Evolutionary conservation across 2,888 invertebrate genomes (phyloP).

Genomic region (Choreutis nemorana): DNA sequence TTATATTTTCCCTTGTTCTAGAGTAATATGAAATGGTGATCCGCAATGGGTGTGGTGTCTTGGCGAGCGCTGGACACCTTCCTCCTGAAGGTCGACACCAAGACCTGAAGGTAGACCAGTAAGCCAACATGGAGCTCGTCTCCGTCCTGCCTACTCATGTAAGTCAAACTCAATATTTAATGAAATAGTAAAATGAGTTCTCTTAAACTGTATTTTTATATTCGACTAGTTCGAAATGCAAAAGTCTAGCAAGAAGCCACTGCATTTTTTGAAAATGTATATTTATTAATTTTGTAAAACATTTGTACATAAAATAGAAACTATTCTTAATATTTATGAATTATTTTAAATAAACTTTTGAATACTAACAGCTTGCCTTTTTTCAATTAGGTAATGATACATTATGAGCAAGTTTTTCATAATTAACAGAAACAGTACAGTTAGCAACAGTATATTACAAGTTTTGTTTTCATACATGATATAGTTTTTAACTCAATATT

Average conservation of each 20-base stretch:
- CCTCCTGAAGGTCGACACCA: slow-evolving; percentile 46
- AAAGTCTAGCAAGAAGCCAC: background rate
- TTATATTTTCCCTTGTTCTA: too few species aligned
- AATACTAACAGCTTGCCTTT: too few species aligned
- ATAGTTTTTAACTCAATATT: too few species aligned
- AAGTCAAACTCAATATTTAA: slow-evolving; percentile 18
- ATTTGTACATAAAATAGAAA: too few species aligned
- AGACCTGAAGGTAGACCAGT: slow-evolving; percentile 32
- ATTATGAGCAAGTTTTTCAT: too few species aligned
- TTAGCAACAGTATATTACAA: too few species aligned
- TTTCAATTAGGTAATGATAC: too few species aligned
- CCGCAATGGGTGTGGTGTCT: slow-evolving; percentile 47
- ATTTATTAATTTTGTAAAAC: too few species aligned
- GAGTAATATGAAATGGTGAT: slow-evolving; percentile 37
- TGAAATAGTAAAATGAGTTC: background rate
- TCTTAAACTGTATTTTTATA: background rate
- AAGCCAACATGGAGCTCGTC: slow-evolving; percentile 49
- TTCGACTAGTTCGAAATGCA: background rate
- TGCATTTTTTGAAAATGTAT: background rate
- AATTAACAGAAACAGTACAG: too few species aligned
- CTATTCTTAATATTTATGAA: too few species aligned
- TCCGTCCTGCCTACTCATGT: slow-evolving; percentile 50
- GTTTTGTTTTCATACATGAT: too few species aligned
- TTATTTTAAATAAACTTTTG: too few species aligned
- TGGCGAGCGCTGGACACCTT: slow-evolving; percentile 31